Conservation (phyloP, 2,797 vertebrate species). For the Pipistrellus pipistrellus region DNA sequence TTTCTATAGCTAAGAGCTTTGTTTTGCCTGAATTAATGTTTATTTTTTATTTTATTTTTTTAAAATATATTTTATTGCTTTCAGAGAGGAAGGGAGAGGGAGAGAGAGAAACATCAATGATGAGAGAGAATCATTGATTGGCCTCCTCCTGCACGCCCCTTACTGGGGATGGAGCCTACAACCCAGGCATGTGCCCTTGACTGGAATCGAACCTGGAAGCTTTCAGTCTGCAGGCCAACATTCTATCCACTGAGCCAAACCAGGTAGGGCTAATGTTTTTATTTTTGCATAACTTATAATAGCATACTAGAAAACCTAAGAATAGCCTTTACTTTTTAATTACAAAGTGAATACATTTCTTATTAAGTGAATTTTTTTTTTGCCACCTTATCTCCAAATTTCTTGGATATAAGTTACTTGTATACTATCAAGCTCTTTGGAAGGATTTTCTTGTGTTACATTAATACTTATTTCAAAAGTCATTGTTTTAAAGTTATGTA, state of each 20-base stretch:
- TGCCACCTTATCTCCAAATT: background rate
- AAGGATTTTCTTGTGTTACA: background rate
- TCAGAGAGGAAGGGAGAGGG: too few relatives aligned
- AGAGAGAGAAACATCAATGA: too few relatives aligned
- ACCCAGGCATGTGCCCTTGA: too few relatives aligned
- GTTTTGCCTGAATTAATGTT: background rate
- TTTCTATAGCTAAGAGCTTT: background rate
- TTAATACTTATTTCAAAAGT: background rate
- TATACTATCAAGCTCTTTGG: background rate
- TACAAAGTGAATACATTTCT: background rate
- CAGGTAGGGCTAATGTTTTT: background rate
- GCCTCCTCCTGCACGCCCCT: too few relatives aligned
- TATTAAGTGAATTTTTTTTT: background rate
- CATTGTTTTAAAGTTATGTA: background rate
- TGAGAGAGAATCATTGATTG: too few relatives aligned
- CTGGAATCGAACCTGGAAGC: too few relatives aligned
- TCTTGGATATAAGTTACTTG: background rate
- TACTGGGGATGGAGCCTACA: too few relatives aligned
- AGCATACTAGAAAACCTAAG: background rate
- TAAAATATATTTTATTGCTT: too few relatives aligned
- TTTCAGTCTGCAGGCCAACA: too few relatives aligned
- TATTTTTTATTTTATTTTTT: background rate
- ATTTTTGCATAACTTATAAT: background rate
- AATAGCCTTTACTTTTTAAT: background rate
- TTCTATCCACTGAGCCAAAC: too few relatives aligned